Evolutionary conservation across 2,888 invertebrate species (phyloP).

Genomic region (Ctena decussata): DNA sequence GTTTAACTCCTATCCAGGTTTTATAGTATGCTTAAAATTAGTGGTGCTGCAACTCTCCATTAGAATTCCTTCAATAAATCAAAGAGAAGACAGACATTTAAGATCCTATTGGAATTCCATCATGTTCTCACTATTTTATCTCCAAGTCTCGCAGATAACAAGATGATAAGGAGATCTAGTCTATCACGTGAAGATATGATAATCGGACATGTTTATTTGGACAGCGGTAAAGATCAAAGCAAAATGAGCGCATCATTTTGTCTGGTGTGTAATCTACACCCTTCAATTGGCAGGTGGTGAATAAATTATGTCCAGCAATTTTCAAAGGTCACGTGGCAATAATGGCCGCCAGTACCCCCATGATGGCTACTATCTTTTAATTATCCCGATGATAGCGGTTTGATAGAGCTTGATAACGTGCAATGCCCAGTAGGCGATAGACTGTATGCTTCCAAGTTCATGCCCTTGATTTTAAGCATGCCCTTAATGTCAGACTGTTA

Average conservation of each 20-base stretch:
- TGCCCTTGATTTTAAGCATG: background rate
- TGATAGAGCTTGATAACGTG: background rate
- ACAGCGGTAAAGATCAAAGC: constrained; percentile 62
- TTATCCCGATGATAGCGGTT: constrained; percentile 6
- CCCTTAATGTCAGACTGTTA: background rate
- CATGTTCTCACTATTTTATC: constrained; percentile 61
- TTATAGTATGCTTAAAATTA: too few species aligned
- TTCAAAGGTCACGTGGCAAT: constrained; percentile 23
- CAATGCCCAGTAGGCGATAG: background rate
- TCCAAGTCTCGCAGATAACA: constrained; percentile 57
- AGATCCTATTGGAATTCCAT: constrained; percentile 57
- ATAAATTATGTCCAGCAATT: constrained; percentile 26
- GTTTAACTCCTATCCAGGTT: too few species aligned
- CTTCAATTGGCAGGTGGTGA: constrained; percentile 59
- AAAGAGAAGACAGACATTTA: constrained; percentile 51
- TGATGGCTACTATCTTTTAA: constrained; percentile 19
- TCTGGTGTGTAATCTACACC: constrained; percentile 58
- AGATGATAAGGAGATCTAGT: constrained; percentile 57
- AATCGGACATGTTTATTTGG: constrained; percentile 70
- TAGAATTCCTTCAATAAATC: constrained; percentile 59
- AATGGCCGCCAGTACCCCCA: constrained; percentile 13
- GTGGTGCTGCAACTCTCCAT: constrained; percentile 48
- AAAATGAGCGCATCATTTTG: constrained; percentile 34
- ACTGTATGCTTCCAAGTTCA: background rate
- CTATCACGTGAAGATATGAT: constrained; percentile 66